Percentiles rank a stretch among this genome's conserved stretches.
These are phyloP conservation scores for Phyllotreta striolata DNA, from an alignment of 2,888 invertebrate species.

Conservation along the genomic window DNA sequence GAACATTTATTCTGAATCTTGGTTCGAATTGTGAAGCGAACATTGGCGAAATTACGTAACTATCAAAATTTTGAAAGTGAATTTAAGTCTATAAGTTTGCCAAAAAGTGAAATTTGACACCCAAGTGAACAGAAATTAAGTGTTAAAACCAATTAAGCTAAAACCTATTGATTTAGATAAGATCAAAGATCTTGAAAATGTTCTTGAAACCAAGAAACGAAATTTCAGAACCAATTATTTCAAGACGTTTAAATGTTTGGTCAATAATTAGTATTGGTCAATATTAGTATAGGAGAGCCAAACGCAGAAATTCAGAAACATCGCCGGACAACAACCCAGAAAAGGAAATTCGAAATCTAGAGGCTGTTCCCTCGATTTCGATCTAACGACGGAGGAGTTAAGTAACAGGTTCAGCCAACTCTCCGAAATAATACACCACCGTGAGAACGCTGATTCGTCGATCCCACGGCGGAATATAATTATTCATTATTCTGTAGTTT, in stretches of 20 bases:
- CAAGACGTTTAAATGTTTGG: not conserved
- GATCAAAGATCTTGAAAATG: conserved; percentile 1
- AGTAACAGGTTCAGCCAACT: not conserved
- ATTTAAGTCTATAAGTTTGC: not conserved
- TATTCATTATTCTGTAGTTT: no score
- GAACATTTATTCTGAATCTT: conserved; percentile 3
- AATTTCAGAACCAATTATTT: conserved; percentile 4
- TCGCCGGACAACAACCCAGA: not conserved
- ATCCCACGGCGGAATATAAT: no score
- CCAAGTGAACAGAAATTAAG: not conserved
- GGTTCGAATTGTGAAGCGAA: conserved; percentile 13
- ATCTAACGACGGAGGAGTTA: conserved; percentile 3
- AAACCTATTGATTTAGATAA: not conserved
- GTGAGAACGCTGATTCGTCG: no score
- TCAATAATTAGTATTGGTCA: not conserved
- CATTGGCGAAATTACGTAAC: conserved; percentile 8
- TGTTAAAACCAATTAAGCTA: not conserved
- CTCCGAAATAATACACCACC: not conserved
- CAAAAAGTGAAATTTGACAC: not conserved
- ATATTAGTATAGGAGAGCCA: not conserved
- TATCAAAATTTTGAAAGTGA: conserved; percentile 7
- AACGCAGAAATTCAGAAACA: not conserved
- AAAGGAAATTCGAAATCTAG: not conserved
- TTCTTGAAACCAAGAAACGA: not conserved
- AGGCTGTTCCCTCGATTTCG: not conserved